A percentile compares a stretch with the other conserved stretches of the same genome.
Evolutionary conservation across 2,888 invertebrate genomes (phyloP).

Genomic region (Trypoxylon attenuatum): DNA sequence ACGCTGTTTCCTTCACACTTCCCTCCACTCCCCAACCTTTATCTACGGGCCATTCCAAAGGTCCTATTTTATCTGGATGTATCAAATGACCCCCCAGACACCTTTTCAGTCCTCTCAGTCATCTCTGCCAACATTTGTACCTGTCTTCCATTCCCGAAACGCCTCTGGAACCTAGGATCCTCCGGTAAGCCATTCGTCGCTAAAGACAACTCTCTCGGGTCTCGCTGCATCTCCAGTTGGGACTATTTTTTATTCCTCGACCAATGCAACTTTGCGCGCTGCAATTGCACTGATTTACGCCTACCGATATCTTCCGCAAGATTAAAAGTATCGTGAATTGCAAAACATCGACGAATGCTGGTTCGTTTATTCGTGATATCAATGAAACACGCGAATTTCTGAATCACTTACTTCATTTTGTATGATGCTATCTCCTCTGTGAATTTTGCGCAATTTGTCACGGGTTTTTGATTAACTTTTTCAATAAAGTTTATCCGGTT

Average conservation of each 20-base stretch:
- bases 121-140: constrained; percentile 63
- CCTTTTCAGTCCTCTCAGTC: constrained; percentile 59
- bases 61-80: constrained; percentile 59
- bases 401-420: too few relatives aligned
- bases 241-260: constrained; percentile 49
- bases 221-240: constrained; percentile 29
- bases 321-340: constrained; percentile 31
- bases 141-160: constrained; percentile 56
- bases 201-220: constrained; percentile 19
- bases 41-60: constrained; percentile 40
- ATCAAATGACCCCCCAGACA: constrained; percentile 66
- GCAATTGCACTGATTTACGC: background rate
- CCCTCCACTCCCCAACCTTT: constrained; percentile 30
- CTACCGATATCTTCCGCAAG: background rate
- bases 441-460: too few relatives aligned
- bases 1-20: too few relatives aligned
- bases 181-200: background rate
- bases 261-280: background rate
- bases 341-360: too few relatives aligned
- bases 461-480: too few relatives aligned
- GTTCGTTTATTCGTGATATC: too few relatives aligned
- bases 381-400: too few relatives aligned
- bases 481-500: too few relatives aligned
- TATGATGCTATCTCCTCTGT: too few relatives aligned
- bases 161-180: constrained; percentile 9